Conservation (phyloP, 2,888 invertebrate genomes). For the Fragum whitleyi region DNA sequence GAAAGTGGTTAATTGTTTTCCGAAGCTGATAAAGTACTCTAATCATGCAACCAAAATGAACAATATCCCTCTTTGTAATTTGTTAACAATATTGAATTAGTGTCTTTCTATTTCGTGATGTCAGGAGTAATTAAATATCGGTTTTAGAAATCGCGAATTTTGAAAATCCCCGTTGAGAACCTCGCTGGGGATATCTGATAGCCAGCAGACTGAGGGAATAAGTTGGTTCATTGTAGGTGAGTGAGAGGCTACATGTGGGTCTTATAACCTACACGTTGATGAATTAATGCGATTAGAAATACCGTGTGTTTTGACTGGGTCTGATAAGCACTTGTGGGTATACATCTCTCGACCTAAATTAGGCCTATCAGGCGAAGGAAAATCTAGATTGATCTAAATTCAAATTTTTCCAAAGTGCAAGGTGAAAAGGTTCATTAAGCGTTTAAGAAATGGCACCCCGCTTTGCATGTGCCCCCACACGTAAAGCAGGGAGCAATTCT, state of each 20-base stretch:
- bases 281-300: neutral
- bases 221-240: conserved; percentile 33
- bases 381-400: neutral
- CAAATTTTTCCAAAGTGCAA: neutral
- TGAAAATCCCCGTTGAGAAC: conserved; percentile 23
- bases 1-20: neutral
- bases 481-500: too few relatives aligned
- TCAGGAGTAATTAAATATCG: neutral
- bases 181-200: conserved; percentile 34
- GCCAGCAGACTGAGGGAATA: conserved; percentile 35
- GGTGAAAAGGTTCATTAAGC: neutral
- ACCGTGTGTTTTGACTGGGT: too few relatives aligned
- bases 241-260: conserved; percentile 16
- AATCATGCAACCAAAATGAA: neutral
- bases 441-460: too few relatives aligned
- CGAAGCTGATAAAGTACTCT: neutral
- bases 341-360: too few relatives aligned
- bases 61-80: neutral
- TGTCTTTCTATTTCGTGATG: neutral
- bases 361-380: neutral
- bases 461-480: neutral
- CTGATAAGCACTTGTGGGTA: too few relatives aligned
- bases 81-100: neutral
- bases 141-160: conserved; percentile 16
- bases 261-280: neutral